Conservation (phyloP, 2,113 vertebrate genomes). For the Zosterops lateralis region DNA sequence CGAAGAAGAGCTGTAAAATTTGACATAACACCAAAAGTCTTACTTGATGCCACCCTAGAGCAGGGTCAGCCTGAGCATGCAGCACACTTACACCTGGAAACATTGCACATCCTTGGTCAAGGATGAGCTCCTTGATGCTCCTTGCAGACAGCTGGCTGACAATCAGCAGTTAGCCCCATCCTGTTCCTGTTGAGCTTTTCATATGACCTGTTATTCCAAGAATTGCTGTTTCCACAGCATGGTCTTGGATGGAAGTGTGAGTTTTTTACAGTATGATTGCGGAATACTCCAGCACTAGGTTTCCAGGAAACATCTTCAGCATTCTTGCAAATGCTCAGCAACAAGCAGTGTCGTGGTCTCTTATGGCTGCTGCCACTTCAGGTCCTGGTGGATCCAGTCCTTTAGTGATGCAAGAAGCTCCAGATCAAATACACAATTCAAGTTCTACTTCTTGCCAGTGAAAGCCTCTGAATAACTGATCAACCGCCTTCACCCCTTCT, state of each 20-base stretch:
- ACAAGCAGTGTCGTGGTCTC: rapidly evolving
- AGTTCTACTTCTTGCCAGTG: background rate
- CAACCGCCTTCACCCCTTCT: background rate
- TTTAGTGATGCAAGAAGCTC: background rate
- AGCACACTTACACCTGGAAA: rapidly evolving
- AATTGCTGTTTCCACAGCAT: background rate
- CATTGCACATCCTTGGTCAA: background rate
- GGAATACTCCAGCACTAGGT: background rate
- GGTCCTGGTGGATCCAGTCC: background rate
- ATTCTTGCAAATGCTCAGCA: background rate
- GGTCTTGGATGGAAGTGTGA: background rate
- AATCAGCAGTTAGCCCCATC: background rate
- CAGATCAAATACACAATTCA: background rate
- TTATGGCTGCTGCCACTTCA: background rate
- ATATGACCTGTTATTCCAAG: background rate
- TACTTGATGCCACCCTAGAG: background rate
- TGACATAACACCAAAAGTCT: background rate
- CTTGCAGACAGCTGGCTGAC: background rate
- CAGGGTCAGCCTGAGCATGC: background rate
- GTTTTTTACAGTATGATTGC: background rate
- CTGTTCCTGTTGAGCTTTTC: background rate
- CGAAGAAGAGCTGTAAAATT: background rate
- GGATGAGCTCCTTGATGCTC: too few relatives aligned
- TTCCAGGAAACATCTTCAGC: background rate
- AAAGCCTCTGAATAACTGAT: background rate